Percentiles rank a stretch among this genome's conserved stretches.
Conservation (phyloP, 2,888 invertebrate species). For the Xylophagus ater region DNA sequence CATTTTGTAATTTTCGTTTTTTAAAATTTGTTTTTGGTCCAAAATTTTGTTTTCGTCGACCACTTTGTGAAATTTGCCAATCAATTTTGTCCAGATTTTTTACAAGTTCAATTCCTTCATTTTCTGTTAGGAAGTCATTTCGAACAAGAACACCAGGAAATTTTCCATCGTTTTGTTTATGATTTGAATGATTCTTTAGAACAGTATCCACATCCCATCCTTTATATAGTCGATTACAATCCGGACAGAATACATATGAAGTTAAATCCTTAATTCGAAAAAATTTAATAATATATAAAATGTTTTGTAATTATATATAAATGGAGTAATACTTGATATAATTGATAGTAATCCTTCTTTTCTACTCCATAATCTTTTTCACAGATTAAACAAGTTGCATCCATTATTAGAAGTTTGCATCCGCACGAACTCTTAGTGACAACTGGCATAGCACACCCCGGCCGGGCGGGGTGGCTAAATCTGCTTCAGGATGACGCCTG, state of each 20-base stretch:
- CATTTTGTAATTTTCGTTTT: too few relatives aligned
- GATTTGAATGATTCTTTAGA: too few relatives aligned
- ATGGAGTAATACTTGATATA: slow-evolving; percentile 30
- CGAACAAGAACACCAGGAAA: slow-evolving; percentile 57
- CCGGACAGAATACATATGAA: slow-evolving; percentile 62
- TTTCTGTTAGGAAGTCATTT: slow-evolving; percentile 58
- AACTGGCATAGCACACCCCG: too few relatives aligned
- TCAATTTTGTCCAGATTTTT: slow-evolving; percentile 61
- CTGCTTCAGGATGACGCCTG: too few relatives aligned
- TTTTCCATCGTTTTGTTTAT: too few relatives aligned
- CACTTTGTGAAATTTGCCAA: slow-evolving; percentile 92
- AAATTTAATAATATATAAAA: too few relatives aligned
- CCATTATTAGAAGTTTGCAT: too few relatives aligned
- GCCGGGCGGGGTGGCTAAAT: too few relatives aligned
- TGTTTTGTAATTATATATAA: too few relatives aligned
- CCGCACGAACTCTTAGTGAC: slow-evolving; percentile 62
- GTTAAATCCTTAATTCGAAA: slow-evolving; percentile 40
- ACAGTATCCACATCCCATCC: too few relatives aligned
- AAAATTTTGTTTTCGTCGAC: slow-evolving; percentile 91
- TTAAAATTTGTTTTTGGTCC: too few relatives aligned
- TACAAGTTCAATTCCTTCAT: slow-evolving; percentile 58
- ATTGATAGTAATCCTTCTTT: slow-evolving; percentile 32
- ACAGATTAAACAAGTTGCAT: slow-evolving; percentile 77
- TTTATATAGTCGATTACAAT: too few relatives aligned
- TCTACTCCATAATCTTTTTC: slow-evolving; percentile 54